These are phyloP conservation scores for Drosophila longiperda DNA, from an alignment of 2,888 invertebrate species.

Conservation along the genomic window DNA sequence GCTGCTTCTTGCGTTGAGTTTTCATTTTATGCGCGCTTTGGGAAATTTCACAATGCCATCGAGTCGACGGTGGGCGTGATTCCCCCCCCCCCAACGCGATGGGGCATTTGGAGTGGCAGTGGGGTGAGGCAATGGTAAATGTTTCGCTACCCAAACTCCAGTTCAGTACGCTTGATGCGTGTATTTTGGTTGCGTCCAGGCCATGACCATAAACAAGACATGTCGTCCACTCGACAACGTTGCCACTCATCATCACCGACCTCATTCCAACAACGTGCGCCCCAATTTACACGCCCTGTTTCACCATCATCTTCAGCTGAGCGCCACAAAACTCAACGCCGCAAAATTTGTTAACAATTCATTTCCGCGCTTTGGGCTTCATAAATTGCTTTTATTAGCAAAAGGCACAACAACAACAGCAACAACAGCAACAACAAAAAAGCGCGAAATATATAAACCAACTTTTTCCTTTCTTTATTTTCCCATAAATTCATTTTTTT, in stretches of 20 bases:
- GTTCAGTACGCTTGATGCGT: slow-evolving; percentile 30
- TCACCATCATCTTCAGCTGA: slow-evolving; percentile 30
- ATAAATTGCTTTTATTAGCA: slow-evolving; percentile 80
- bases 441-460: slow-evolving; percentile 51
- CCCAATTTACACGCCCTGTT: slow-evolving; percentile 3
- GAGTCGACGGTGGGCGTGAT: slow-evolving; percentile 41
- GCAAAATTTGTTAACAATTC: slow-evolving; percentile 77
- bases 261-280: neutral
- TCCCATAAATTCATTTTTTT: slow-evolving; percentile 6
- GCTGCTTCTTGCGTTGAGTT: slow-evolving; percentile 41
- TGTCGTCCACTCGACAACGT: slow-evolving; percentile 63
- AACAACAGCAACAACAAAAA: slow-evolving; percentile 33
- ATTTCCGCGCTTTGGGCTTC: slow-evolving; percentile 80
- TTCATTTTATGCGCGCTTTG: slow-evolving; percentile 75
- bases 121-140: neutral
- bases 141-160: slow-evolving; percentile 1
- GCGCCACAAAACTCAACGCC: slow-evolving; percentile 49
- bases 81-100: neutral
- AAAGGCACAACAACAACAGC: slow-evolving; percentile 44
- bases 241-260: slow-evolving; percentile 56
- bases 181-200: slow-evolving; percentile 25
- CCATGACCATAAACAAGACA: slow-evolving; percentile 73
- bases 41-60: slow-evolving; percentile 75
- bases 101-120: neutral
- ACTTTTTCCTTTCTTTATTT: slow-evolving; percentile 28